Conservation (phyloP, 2,797 vertebrate genomes). For the Gambusia yucatana region DNA sequence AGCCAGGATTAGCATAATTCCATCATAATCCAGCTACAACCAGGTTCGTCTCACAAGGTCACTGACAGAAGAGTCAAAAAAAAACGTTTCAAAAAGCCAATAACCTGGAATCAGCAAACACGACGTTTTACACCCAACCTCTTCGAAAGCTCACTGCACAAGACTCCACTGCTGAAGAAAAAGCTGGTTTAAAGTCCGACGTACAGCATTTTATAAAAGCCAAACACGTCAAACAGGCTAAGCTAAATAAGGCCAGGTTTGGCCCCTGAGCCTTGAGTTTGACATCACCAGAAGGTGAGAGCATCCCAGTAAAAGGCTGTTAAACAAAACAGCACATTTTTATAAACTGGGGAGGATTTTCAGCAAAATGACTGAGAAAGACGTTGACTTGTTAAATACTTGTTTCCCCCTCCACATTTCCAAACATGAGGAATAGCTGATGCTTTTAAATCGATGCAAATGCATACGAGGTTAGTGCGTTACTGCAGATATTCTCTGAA, state of each 20-base stretch:
- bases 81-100: not conserved
- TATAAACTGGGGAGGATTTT: not conserved
- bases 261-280: no score
- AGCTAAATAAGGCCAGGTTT: no score
- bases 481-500: conserved; percentile 49
- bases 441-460: conserved; percentile 22
- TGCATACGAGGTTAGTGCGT: conserved; percentile 27
- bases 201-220: not conserved
- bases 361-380: not conserved
- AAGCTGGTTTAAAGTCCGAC: not conserved
- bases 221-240: no score
- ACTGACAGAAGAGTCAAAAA: not conserved
- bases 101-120: not conserved
- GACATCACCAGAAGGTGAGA: no score
- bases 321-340: not conserved
- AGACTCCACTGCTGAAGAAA: conserved; percentile 1
- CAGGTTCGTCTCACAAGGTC: not conserved
- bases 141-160: not conserved
- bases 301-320: not conserved
- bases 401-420: conserved; percentile 21
- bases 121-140: not conserved
- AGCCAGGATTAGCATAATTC: not conserved
- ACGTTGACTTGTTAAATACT: not conserved
- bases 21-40: not conserved
- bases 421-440: conserved; percentile 28